phyloP scores from a whole-genome alignment of 2,888 invertebrate species.

The Cephus spinipes region DNA sequence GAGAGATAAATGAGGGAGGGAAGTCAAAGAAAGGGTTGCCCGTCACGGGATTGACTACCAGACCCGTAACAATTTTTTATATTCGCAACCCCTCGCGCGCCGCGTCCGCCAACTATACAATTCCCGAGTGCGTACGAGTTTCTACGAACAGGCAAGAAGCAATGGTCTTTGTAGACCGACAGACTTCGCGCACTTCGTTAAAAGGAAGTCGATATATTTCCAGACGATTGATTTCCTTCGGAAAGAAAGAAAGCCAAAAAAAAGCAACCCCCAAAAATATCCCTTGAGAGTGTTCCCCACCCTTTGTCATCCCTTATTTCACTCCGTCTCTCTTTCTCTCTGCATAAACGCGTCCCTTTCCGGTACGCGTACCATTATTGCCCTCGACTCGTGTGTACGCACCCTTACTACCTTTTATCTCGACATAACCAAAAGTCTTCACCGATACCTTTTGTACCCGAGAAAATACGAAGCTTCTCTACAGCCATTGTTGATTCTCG shows the following conservation, averaged over 20 bases:
- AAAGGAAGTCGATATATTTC: conserved; percentile 22
- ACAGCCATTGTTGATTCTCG: not conserved
- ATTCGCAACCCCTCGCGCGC: not conserved
- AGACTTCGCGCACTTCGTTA: conserved; percentile 15
- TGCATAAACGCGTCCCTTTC: not conserved
- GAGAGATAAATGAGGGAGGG: not conserved
- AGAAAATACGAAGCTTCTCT: not conserved
- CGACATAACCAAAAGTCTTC: not conserved
- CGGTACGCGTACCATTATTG: not conserved
- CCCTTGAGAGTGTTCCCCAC: not conserved
- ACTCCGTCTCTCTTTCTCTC: not conserved
- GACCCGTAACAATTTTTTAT: not conserved
- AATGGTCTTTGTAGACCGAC: not conserved
- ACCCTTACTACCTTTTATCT: not conserved
- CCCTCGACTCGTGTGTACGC: not conserved
- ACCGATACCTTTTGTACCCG: not conserved
- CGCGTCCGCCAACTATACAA: not conserved
- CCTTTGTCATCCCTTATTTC: not conserved
- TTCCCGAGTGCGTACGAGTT: not conserved
- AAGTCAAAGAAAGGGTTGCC: not conserved
- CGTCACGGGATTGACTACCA: not conserved
- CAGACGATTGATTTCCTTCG: conserved; percentile 18
- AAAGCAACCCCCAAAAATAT: not conserved
- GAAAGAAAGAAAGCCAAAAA: conserved; percentile 2
- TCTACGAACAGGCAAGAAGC: not conserved